Percentiles rank a stretch among this genome's conserved stretches.
These are phyloP conservation scores for Prenolepis imparis DNA, from an alignment of 2,888 invertebrate genomes.

Conservation along the genomic window DNA sequence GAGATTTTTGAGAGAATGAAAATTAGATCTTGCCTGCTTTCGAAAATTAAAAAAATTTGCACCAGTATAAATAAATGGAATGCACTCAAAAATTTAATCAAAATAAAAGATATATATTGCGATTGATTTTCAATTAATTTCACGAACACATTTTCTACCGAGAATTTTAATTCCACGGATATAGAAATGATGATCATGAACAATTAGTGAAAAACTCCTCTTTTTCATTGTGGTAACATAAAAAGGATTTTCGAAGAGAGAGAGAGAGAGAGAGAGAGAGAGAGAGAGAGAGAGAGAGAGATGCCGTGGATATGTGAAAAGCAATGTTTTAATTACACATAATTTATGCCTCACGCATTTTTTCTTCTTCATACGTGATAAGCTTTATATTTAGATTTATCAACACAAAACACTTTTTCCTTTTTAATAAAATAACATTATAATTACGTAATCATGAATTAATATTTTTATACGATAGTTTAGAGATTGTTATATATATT, in stretches of 20 bases:
- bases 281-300: neutral
- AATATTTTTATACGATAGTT: neutral
- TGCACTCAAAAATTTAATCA: constrained; percentile 57
- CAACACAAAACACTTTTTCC: neutral
- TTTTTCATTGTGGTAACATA: constrained; percentile 31
- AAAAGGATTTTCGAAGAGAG: constrained; percentile 15
- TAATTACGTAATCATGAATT: neutral
- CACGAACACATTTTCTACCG: constrained; percentile 45
- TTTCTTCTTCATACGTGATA: constrained; percentile 2
- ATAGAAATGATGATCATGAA: constrained; percentile 52
- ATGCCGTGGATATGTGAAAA: constrained; percentile 37
- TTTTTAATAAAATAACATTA: neutral
- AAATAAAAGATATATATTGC: constrained; percentile 51
- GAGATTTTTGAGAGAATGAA: constrained; percentile 21
- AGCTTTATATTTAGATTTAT: neutral
- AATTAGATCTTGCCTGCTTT: neutral
- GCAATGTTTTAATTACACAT: constrained; percentile 23
- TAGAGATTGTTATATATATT: neutral
- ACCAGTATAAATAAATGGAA: constrained; percentile 29
- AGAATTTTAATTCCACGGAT: constrained; percentile 37
- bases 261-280: neutral
- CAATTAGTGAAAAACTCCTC: constrained; percentile 44
- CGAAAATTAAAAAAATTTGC: constrained; percentile 46
- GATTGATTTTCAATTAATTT: constrained; percentile 58
- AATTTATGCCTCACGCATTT: constrained; percentile 10